Conservation (phyloP, 2,888 invertebrate genomes). For the Tridacna gigas region DNA sequence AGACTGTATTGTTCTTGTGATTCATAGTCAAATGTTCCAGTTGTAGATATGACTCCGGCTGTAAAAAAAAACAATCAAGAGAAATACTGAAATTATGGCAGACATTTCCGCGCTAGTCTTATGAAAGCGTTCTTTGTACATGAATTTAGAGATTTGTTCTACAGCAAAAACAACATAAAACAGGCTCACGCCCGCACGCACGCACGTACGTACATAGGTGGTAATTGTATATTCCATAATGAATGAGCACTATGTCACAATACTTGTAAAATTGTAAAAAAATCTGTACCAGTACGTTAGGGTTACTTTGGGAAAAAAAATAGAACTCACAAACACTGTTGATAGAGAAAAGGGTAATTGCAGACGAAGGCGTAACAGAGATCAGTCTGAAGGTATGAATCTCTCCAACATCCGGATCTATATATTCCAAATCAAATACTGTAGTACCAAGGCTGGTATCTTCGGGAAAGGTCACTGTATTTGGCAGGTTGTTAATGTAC, state of each 20-base stretch:
- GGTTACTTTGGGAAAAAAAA: neutral
- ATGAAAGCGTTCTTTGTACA: too few relatives aligned
- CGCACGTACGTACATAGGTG: too few relatives aligned
- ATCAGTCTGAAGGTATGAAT: constrained; percentile 8
- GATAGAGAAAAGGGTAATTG: neutral
- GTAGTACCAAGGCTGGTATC: constrained; percentile 15
- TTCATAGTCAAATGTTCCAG: constrained; percentile 11
- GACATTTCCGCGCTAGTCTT: too few relatives aligned
- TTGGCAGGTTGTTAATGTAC: constrained; percentile 35
- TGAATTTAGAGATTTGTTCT: too few relatives aligned
- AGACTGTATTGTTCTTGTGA: neutral
- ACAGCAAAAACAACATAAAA: too few relatives aligned
- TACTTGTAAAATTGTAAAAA: too few relatives aligned
- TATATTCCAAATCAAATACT: constrained; percentile 29
- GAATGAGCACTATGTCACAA: too few relatives aligned
- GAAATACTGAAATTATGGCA: too few relatives aligned
- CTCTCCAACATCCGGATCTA: constrained; percentile 40
- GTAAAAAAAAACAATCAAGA: neutral
- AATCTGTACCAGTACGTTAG: too few relatives aligned
- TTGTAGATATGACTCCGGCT: constrained; percentile 16
- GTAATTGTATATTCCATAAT: too few relatives aligned
- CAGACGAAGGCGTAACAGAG: neutral
- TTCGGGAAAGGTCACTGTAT: constrained; percentile 29
- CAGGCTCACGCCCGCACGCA: too few relatives aligned
- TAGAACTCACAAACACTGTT: neutral